Evolutionary conservation across 2,888 invertebrate species (phyloP), one percentile per base, ranked within the genome.

Genomic region (Zonitis immaculata): DNA sequence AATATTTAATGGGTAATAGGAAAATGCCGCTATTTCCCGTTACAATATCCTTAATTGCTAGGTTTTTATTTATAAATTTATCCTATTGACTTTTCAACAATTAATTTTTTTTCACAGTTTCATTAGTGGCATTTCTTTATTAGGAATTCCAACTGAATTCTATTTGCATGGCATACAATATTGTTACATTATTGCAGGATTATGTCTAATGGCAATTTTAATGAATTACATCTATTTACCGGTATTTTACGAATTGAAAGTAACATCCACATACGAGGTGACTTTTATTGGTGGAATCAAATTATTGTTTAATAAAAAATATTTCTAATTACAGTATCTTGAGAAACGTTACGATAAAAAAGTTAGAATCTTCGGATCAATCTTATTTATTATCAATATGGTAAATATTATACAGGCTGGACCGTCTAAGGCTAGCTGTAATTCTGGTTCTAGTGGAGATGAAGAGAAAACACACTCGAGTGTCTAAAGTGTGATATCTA

Each of bases 111-210:
- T n/a, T n/a, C n/a, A n/a, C n/a, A 84, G 88, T 72, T 88, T 86
- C 56, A 82, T 89, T 52, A 89, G 88, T 11, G 89, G 89, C 1
- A 89, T 90, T 58, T 89, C 89, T 0, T 72, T 91, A 27, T 76
- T 90, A 51, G 90, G 90, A 3, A 84, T 86, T 7, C 90, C 90
- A 1, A 89, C 89, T 0, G 90, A 91, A 73, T 82, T 90, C 11
- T 90, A 91, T 89, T 62, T 86, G 88, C 68, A 88, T 65, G 92
- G 93, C 2, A 87, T 86, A 4, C 88, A 88, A 66, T 92, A 90
- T 68, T 76, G 83, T 1, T 88, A 80, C 66, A 82, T 87, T 8
- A 75, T 81, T 9, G 73, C 80, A 18, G 86, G 84, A 0, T 81
- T 87, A 43, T 70, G 87, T 28, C 65, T 84, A 47, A 87, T 87